A percentile compares a stretch with the other conserved stretches of the same genome.
Conservation (phyloP, 2,888 invertebrate genomes). For the Allophyes oxyacanthae region DNA sequence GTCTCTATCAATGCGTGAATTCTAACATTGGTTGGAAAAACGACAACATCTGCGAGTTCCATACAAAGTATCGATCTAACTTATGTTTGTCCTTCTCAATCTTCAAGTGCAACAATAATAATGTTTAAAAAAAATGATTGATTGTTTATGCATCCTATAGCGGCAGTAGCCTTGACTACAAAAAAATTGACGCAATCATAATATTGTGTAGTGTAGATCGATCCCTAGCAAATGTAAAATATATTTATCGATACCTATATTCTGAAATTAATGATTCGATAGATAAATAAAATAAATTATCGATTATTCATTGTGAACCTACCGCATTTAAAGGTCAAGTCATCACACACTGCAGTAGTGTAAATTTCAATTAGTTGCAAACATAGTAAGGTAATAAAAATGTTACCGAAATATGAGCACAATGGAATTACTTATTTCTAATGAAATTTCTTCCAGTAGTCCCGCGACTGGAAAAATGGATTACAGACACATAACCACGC, state of each 20-base stretch:
- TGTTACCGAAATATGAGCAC: too few relatives aligned
- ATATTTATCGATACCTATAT: constrained; percentile 13
- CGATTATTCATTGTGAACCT: constrained; percentile 14
- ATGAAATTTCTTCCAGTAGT: too few relatives aligned
- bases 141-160: constrained; percentile 12
- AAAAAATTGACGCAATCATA: constrained; percentile 22
- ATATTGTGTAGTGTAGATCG: constrained; percentile 8
- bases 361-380: too few relatives aligned
- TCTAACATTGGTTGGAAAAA: too few relatives aligned
- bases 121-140: constrained; percentile 27
- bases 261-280: constrained; percentile 24
- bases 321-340: constrained; percentile 19
- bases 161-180: constrained; percentile 27
- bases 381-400: too few relatives aligned
- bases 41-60: too few relatives aligned
- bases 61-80: too few relatives aligned
- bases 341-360: not conserved
- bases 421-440: too few relatives aligned
- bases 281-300: constrained; percentile 22
- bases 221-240: constrained; percentile 18
- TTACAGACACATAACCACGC: too few relatives aligned
- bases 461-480: too few relatives aligned
- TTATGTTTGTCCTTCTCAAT: not conserved
- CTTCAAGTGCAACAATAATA: constrained; percentile 8
- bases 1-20: too few relatives aligned